Percentiles rank a stretch among this genome's conserved stretches.
Evolutionary conservation across 2,113 vertebrate species (phyloP).

Genomic region (Centrocercus urophasianus): DNA sequence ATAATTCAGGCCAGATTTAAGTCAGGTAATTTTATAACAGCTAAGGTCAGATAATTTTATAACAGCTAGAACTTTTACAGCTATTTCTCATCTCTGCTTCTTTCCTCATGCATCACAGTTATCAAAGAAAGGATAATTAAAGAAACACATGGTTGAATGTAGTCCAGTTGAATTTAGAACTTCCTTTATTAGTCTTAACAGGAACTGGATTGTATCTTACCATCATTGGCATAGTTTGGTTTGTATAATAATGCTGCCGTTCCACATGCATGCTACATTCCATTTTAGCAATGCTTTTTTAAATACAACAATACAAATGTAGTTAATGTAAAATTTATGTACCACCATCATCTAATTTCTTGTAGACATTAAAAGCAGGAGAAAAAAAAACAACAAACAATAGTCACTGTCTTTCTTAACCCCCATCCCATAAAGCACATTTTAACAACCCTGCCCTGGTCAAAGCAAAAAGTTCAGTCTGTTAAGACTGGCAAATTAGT

Average conservation of each 20-base stretch:
- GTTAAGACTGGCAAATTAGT: not conserved
- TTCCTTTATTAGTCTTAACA: not conserved
- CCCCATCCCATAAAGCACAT: not conserved
- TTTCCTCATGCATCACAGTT: not conserved
- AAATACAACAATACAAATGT: not conserved
- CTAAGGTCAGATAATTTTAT: not conserved
- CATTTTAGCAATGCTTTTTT: not conserved
- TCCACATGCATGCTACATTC: not conserved
- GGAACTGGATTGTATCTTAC: not conserved
- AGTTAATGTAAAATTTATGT: not conserved
- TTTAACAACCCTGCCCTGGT: not conserved
- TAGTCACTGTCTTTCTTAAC: too few species aligned
- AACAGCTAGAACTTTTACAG: not conserved
- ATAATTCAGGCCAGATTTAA: not conserved
- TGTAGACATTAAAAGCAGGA: not conserved
- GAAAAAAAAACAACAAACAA: not conserved
- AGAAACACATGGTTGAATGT: not conserved
- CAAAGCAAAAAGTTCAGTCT: not conserved
- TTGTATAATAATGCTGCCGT: not conserved
- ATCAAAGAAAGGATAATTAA: not conserved
- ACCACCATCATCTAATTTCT: not conserved
- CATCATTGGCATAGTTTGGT: not conserved
- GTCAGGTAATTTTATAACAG: not conserved
- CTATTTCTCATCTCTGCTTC: not conserved
- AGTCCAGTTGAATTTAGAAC: not conserved